Conservation (phyloP, 1,140 invertebrate species). For the Scylla paramamosain region DNA sequence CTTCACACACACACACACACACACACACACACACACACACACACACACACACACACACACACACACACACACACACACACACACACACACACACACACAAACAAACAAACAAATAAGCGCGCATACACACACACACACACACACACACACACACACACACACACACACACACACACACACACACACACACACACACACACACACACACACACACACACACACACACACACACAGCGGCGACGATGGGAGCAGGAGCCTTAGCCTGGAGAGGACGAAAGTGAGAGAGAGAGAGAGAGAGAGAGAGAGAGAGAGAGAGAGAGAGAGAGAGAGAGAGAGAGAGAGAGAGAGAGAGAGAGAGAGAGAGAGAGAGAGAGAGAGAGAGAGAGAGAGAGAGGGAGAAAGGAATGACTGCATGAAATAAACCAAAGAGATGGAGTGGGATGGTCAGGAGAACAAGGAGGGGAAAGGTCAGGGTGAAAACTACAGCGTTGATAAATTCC, state of each 20-base stretch:
- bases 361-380: background rate
- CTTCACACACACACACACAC: too few species aligned
- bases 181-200: constrained; percentile 18
- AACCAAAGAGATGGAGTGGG: background rate
- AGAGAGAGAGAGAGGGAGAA: background rate
- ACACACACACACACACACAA: constrained; percentile 12
- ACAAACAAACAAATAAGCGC: constrained; percentile 29
- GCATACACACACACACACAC: background rate
- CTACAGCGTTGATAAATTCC: background rate
- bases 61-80: background rate
- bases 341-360: too few species aligned
- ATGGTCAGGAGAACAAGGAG: background rate
- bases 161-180: background rate
- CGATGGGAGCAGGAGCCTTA: background rate
- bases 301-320: constrained; percentile 6
- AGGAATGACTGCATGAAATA: too few species aligned
- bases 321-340: background rate
- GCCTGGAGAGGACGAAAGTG: background rate
- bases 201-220: constrained; percentile 50
- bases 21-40: background rate
- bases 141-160: background rate
- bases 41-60: background rate
- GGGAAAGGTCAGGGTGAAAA: background rate
- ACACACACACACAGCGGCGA: background rate
- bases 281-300: constrained; percentile 49